Conservation (phyloP, 2,797 vertebrate species). For the Gambelia wislizenii region DNA sequence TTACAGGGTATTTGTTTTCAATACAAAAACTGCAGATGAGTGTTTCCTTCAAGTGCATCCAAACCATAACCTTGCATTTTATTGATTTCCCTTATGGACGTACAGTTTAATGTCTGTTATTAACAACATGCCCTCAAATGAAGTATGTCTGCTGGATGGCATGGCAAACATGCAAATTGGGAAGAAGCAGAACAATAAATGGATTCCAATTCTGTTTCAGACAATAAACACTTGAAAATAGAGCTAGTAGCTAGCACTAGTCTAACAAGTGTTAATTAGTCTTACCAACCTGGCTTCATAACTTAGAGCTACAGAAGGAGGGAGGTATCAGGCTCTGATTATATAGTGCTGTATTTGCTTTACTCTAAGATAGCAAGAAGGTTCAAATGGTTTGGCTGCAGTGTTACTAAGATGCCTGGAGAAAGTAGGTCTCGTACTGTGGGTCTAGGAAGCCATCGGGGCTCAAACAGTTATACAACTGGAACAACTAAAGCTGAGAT, state of each 20-base stretch:
- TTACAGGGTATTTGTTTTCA: neutral
- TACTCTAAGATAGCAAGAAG: neutral
- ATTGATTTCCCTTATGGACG: constrained; percentile 7
- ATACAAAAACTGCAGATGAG: fast-evolving
- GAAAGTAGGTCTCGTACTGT: neutral
- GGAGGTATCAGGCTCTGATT: neutral
- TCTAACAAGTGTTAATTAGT: too few relatives aligned
- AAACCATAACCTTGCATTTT: neutral
- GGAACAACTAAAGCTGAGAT: neutral
- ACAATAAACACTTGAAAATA: neutral
- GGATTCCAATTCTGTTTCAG: neutral
- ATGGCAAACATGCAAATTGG: neutral
- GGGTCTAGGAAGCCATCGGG: neutral
- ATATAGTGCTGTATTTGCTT: neutral
- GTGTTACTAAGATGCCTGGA: neutral
- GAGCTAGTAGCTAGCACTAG: too few relatives aligned
- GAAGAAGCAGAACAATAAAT: neutral
- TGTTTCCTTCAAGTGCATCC: neutral
- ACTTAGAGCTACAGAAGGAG: neutral
- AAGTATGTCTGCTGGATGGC: neutral
- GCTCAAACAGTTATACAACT: neutral
- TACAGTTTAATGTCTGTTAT: neutral
- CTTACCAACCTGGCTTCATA: too few relatives aligned
- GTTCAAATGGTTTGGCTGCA: neutral
- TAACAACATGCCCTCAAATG: fast-evolving